phyloP scores from a whole-genome alignment of 2,888 invertebrate genomes.

The Gnatocerus cornutus region DNA sequence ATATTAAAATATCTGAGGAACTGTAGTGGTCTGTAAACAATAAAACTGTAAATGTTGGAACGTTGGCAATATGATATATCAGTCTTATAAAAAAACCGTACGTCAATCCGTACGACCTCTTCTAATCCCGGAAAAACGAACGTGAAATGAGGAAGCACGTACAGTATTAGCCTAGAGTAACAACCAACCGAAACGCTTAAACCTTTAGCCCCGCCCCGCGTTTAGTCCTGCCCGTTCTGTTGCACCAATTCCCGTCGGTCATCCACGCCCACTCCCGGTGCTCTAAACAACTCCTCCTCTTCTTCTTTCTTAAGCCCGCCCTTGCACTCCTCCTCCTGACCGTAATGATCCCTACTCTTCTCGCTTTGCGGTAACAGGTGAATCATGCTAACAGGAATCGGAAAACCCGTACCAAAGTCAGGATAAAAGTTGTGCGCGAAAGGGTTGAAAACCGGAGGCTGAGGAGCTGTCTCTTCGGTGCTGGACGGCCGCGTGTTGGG shows the following conservation, averaged over 20 bases:
- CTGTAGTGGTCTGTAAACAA: constrained; percentile 63
- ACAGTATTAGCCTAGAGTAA: constrained; percentile 51
- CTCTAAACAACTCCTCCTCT: constrained; percentile 70
- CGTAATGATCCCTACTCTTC: constrained; percentile 79
- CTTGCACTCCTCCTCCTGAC: constrained; percentile 67
- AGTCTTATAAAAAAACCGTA: constrained; percentile 67
- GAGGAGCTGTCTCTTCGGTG: constrained; percentile 74
- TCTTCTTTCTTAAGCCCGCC: constrained; percentile 61
- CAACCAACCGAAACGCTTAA: constrained; percentile 21
- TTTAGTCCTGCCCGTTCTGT: constrained; percentile 86
- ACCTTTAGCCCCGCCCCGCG: constrained; percentile 52
- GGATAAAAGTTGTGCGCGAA: constrained; percentile 88
- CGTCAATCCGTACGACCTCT: constrained; percentile 58
- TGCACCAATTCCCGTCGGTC: constrained; percentile 80
- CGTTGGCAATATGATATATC: constrained; percentile 71
- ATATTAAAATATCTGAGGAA: constrained; percentile 70
- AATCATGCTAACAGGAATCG: constrained; percentile 89
- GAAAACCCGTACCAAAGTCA: constrained; percentile 85
- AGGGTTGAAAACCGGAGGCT: constrained; percentile 82
- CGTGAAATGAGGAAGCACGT: constrained; percentile 68
- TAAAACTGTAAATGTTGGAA: constrained; percentile 49
- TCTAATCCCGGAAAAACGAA: constrained; percentile 61
- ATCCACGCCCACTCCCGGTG: constrained; percentile 76
- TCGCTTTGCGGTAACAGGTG: constrained; percentile 88
- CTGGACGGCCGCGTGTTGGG: constrained; percentile 75